A percentile compares a stretch with the other conserved stretches of the same genome.
These are phyloP conservation scores for Botrylloides violaceus DNA, from an alignment of 23 tunicate species.

Conservation along the genomic window DNA sequence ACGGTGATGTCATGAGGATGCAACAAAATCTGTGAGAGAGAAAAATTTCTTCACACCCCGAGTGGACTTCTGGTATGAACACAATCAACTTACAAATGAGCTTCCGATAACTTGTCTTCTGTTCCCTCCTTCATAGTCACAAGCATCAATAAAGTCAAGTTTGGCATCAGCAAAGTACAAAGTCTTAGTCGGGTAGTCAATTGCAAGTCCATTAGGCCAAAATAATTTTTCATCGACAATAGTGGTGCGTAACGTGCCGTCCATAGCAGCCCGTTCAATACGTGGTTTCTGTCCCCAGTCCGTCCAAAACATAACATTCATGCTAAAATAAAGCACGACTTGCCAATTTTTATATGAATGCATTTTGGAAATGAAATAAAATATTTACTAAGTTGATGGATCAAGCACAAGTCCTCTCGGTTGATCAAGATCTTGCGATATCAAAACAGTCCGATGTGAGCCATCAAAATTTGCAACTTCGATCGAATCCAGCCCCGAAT, in stretches of 20 bases:
- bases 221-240: slow-evolving; percentile 55
- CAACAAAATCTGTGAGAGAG: slow-evolving; percentile 25
- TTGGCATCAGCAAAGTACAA: slow-evolving; percentile 87
- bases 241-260: slow-evolving; percentile 34
- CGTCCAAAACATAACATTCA: slow-evolving; percentile 73
- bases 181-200: slow-evolving; percentile 62
- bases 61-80: slow-evolving; percentile 33
- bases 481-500: slow-evolving; percentile 56
- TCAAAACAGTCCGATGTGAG: slow-evolving; percentile 49
- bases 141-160: slow-evolving; percentile 73
- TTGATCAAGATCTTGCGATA: slow-evolving; percentile 55
- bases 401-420: slow-evolving; percentile 78
- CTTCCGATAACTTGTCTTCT: slow-evolving; percentile 66
- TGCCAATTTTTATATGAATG: no score
- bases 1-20: slow-evolving; percentile 77
- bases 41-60: slow-evolving; percentile 28
- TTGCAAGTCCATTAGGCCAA: slow-evolving; percentile 88
- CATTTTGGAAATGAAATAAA: no score
- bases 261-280: slow-evolving; percentile 74
- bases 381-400: slow-evolving; percentile 55
- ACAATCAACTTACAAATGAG: slow-evolving; percentile 37
- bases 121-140: slow-evolving; percentile 47
- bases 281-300: slow-evolving; percentile 92
- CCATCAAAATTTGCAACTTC: slow-evolving; percentile 70
- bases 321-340: slow-evolving; percentile 11